Evolutionary conservation across 2,888 invertebrate genomes (phyloP).

Genomic region (Eilema griseolum): DNA sequence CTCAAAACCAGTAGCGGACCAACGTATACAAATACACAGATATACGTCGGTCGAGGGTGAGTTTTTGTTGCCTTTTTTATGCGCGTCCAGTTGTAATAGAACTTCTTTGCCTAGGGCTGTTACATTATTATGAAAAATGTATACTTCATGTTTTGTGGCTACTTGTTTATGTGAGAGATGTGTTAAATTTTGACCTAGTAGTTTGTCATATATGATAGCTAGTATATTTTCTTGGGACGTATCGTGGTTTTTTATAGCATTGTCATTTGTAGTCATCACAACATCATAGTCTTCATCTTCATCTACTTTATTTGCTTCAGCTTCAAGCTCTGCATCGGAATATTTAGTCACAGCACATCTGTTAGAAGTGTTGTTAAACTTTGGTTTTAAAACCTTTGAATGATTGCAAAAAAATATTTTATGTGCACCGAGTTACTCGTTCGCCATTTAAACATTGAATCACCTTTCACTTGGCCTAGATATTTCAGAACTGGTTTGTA

Average conservation of each 20-base stretch:
- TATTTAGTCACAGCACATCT: too few species aligned
- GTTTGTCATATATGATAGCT: background rate
- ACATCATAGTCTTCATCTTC: background rate
- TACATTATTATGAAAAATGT: conserved; percentile 21
- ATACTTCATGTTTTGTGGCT: background rate
- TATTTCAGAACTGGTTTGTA: conserved; percentile 84
- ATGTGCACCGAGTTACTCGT: conserved; percentile 61
- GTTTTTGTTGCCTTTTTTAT: conserved; percentile 82
- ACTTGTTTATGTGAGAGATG: background rate
- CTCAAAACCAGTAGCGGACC: conserved; percentile 85
- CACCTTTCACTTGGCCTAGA: conserved; percentile 86
- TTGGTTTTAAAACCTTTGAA: conserved; percentile 31
- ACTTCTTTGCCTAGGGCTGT: conserved; percentile 69
- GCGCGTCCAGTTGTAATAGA: conserved; percentile 78
- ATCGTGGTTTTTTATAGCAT: background rate
- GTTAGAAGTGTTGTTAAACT: background rate
- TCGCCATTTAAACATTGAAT: conserved; percentile 74
- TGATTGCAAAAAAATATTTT: conserved; percentile 54
- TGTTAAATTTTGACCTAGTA: too few species aligned
- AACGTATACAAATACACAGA: conserved; percentile 71
- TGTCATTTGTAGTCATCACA: background rate
- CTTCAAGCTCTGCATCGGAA: background rate
- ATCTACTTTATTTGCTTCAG: background rate
- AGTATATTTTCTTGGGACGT: background rate
- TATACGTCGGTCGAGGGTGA: conserved; percentile 66